Conservation (phyloP, 2,113 vertebrate species). For the Pipra filicauda region DNA sequence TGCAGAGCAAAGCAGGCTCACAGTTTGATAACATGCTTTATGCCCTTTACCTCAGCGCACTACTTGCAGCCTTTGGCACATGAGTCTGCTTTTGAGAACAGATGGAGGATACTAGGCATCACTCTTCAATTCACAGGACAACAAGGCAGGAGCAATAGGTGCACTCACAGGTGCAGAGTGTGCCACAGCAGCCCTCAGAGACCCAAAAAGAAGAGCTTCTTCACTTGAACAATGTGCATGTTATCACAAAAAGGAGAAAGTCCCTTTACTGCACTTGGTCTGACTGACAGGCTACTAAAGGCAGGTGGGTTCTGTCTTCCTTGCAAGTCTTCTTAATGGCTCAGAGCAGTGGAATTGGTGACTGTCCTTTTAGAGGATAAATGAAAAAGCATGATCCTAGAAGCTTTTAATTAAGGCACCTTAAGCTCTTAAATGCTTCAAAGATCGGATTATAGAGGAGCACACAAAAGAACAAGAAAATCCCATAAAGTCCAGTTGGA, state of each 20-base stretch:
- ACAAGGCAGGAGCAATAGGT: background rate
- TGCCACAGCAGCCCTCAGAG: background rate
- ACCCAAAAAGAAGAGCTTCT: background rate
- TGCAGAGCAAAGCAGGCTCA: background rate
- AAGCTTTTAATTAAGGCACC: background rate
- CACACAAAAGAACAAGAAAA: background rate
- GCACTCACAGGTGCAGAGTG: background rate
- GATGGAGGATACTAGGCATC: background rate
- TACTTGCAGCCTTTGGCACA: background rate
- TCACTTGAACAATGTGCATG: background rate
- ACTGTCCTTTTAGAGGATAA: background rate
- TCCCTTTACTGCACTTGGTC: fast-evolving
- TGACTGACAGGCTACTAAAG: background rate
- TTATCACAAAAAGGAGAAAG: background rate
- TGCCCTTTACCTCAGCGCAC: background rate
- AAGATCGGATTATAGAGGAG: background rate
- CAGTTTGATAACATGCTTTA: background rate
- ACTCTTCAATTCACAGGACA: background rate
- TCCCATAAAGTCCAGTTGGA: background rate
- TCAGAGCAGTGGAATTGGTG: background rate
- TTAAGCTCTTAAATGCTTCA: background rate
- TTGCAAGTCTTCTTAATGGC: background rate
- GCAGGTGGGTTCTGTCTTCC: background rate
- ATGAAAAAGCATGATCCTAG: background rate
- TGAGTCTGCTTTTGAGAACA: background rate